Base-by-base conservation (phyloP, 2,797 vertebrate genomes). In the Enteromius paludinosus region DNA sequence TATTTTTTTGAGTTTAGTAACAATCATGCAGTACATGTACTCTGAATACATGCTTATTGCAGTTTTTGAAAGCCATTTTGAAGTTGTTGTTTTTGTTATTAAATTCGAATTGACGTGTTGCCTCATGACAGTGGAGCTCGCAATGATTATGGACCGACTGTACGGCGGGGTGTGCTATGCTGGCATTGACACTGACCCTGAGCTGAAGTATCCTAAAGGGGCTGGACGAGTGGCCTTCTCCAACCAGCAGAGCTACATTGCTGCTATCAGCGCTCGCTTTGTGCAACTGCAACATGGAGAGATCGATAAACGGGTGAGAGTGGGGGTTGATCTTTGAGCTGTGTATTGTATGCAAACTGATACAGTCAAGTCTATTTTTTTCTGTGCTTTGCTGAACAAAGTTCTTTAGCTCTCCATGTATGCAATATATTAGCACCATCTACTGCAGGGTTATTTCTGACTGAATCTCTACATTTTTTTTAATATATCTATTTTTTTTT, bases 221-320 rank as follows among this genome's bases (percentile, higher is more conserved):
- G 98, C 98, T 8, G 98, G 98, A 89, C 95, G 98, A 85, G 98
- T 99, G 87, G 98, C 98, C 0, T 99, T 99, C 91, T 99, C 98
- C 88, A 99, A 99, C 96, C 98, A 99, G 91, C 98, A 99, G 93
- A 99, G 98, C 93, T 99, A 99, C 95, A 99, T 99, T 92, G 98
- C 98, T 94, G 98, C 98, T 93, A 99, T 99, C 93, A 99, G 98
- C 84, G 98, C 98, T 92, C 97, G 98, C 95, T 99, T 99, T 93
- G 98, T 99, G 93, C 98, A 99, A 92, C 96, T 99, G 95, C 98
- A 99, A 94, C 98, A 99, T 45, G 98, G 98, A 90, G 98, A 99
- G 94, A 99, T 99, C 93, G 98, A 99, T 96, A 99, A 99, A 97
- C 97, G 98, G 97, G 98, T 99, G 92, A 96, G 97, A 89, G 38